A percentile compares a stretch with the other conserved stretches of the same genome.
Evolutionary conservation across 2,888 invertebrate species (phyloP).

Genomic region (Orthosia incerta): DNA sequence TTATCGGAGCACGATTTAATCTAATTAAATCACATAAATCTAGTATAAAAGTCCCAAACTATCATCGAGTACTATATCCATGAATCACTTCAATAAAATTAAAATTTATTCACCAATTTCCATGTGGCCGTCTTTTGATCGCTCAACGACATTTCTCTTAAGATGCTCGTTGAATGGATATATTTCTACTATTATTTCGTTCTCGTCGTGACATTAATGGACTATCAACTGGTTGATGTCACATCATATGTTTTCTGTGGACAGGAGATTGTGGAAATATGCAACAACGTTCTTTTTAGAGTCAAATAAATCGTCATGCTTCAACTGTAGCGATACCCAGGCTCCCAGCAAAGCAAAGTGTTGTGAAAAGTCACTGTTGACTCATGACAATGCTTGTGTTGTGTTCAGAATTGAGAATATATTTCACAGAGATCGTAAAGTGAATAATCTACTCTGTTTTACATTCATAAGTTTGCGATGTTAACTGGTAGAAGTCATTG

Average conservation of each 20-base stretch:
- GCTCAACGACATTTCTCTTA: conserved; percentile 65
- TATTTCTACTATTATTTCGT: conserved; percentile 75
- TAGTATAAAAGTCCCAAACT: conserved; percentile 37
- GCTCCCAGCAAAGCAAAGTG: conserved; percentile 10
- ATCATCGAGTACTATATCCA: conserved; percentile 45
- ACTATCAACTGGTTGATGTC: conserved; percentile 74
- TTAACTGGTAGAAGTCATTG: conserved; percentile 2
- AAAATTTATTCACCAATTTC: conserved; percentile 43
- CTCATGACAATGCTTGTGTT: conserved; percentile 38
- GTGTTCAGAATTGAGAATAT: conserved; percentile 36
- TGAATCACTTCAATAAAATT: conserved; percentile 54
- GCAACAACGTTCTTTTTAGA: conserved; percentile 54
- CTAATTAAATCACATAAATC: conserved; percentile 54
- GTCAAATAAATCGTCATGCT: conserved; percentile 57
- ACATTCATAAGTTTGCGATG: conserved; percentile 31
- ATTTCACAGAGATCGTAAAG: conserved; percentile 43
- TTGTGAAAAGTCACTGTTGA: conserved; percentile 35
- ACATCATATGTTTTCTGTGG: conserved; percentile 66
- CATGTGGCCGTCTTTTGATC: conserved; percentile 55
- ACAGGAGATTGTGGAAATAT: conserved; percentile 59
- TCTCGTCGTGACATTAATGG: conserved; percentile 79
- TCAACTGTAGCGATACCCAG: conserved; percentile 31
- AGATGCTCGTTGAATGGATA: conserved; percentile 61
- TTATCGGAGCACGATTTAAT: conserved; percentile 54
- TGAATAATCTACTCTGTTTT: conserved; percentile 26